These are phyloP conservation scores for Allacma fusca DNA, from an alignment of 2,888 invertebrate genomes.

Conservation along the genomic window DNA sequence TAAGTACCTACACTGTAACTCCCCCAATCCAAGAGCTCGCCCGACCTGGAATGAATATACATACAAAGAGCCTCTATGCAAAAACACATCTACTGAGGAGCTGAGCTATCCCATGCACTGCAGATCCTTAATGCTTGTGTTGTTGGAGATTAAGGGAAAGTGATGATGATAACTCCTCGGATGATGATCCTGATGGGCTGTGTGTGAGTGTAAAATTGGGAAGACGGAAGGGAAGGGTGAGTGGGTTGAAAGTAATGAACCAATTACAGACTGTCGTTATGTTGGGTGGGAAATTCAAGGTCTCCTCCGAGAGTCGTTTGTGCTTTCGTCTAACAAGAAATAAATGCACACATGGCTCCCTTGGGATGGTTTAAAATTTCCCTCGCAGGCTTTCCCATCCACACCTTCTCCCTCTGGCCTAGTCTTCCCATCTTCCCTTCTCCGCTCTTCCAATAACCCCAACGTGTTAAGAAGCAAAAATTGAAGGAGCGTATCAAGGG, in stretches of 20 bases:
- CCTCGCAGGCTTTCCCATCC: conserved; percentile 32
- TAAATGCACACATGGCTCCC: conserved; percentile 58
- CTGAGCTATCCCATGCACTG: too few species aligned
- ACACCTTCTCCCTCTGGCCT: conserved; percentile 1
- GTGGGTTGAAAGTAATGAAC: conserved; percentile 54
- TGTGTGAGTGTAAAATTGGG: background rate
- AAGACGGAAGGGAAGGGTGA: conserved; percentile 29
- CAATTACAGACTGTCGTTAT: conserved; percentile 51
- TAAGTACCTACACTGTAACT: too few species aligned
- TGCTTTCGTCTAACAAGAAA: conserved; percentile 60
- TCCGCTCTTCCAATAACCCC: background rate
- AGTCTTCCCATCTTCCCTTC: background rate
- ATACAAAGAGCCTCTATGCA: too few species aligned
- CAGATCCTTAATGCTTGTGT: background rate
- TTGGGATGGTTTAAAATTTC: conserved; percentile 58
- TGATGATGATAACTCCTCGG: background rate
- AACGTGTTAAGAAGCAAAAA: too few species aligned
- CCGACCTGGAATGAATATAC: too few species aligned
- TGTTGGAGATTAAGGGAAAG: background rate
- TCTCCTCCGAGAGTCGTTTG: conserved; percentile 56
- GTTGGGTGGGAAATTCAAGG: conserved; percentile 54
- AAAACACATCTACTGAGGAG: too few species aligned
- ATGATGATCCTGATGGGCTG: background rate
- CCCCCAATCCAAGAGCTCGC: too few species aligned
- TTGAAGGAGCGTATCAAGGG: too few species aligned